Conservation (phyloP, 2,113 vertebrate genomes). For the Xyrauchen texanus region DNA sequence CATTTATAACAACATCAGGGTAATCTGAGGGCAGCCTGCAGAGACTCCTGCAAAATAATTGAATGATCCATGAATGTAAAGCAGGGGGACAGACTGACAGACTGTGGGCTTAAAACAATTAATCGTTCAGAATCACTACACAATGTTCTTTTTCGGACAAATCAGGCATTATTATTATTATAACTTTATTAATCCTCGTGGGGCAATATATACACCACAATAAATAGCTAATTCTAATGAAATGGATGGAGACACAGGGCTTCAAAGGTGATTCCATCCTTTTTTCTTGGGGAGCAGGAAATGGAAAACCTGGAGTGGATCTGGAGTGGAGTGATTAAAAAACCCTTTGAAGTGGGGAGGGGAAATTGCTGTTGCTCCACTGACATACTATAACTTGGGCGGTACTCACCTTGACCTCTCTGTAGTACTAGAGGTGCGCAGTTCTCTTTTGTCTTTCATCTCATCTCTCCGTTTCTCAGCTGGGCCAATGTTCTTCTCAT, state of each 20-base stretch:
- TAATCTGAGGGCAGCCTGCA: slow-evolving; percentile 64
- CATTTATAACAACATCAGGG: slow-evolving; percentile 60
- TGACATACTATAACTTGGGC: not conserved
- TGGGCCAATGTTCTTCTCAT: slow-evolving; percentile 66
- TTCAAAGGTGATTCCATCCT: too few relatives aligned
- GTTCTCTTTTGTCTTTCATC: slow-evolving; percentile 55
- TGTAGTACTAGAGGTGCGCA: slow-evolving; percentile 37
- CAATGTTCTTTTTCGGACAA: not conserved
- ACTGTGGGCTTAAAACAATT: slow-evolving; percentile 11
- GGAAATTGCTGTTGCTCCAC: too few relatives aligned
- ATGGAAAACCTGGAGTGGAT: too few relatives aligned
- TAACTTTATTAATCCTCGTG: too few relatives aligned
- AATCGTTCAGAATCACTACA: slow-evolving; percentile 32
- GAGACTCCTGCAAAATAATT: slow-evolving; percentile 56
- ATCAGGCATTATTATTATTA: not conserved
- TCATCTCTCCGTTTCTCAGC: slow-evolving; percentile 55
- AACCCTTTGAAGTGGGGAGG: too few relatives aligned
- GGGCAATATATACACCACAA: too few relatives aligned
- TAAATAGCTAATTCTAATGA: too few relatives aligned
- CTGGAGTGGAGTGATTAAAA: too few relatives aligned
- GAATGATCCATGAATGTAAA: slow-evolving; percentile 16
- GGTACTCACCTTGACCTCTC: slow-evolving; percentile 71
- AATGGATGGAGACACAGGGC: too few relatives aligned
- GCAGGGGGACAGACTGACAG: not conserved
- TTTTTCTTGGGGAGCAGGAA: too few relatives aligned